Conservation (phyloP, 2,797 vertebrate genomes). For the Poeciliopsis turneri region DNA sequence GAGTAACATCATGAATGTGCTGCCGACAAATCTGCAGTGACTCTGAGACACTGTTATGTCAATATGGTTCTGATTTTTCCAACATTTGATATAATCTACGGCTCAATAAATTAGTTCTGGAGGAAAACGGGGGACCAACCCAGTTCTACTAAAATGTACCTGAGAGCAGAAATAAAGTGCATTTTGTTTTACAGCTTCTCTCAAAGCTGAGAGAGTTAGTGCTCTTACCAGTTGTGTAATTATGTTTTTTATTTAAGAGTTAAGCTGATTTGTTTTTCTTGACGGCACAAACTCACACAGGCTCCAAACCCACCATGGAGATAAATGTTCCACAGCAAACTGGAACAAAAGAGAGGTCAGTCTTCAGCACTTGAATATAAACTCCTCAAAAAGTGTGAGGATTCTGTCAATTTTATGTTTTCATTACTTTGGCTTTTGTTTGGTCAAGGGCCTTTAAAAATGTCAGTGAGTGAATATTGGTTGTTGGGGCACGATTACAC, state of each 20-base stretch:
- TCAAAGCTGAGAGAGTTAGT: neutral
- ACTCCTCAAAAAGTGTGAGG: neutral
- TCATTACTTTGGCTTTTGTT: neutral
- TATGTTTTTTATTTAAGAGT: constrained; percentile 23
- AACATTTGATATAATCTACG: neutral
- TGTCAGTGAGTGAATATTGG: constrained; percentile 1
- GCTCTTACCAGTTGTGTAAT: neutral
- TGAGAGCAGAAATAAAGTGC: neutral
- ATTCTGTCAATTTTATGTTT: constrained; percentile 1
- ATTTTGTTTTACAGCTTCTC: neutral
- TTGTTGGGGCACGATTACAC: neutral
- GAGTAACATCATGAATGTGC: neutral
- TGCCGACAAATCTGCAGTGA: neutral
- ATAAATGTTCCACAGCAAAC: constrained; percentile 28
- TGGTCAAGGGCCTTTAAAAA: neutral
- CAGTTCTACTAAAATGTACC: neutral
- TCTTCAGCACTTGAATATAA: neutral
- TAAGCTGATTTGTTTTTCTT: constrained; percentile 25
- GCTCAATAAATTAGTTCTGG: neutral
- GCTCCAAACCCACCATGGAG: constrained; percentile 28
- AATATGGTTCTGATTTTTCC: neutral
- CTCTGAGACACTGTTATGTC: neutral
- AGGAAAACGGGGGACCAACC: neutral
- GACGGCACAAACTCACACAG: constrained; percentile 26
- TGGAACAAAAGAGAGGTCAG: constrained; percentile 20